phyloP scores from a whole-genome alignment of 1,140 invertebrate genomes.

The Atta texana region DNA sequence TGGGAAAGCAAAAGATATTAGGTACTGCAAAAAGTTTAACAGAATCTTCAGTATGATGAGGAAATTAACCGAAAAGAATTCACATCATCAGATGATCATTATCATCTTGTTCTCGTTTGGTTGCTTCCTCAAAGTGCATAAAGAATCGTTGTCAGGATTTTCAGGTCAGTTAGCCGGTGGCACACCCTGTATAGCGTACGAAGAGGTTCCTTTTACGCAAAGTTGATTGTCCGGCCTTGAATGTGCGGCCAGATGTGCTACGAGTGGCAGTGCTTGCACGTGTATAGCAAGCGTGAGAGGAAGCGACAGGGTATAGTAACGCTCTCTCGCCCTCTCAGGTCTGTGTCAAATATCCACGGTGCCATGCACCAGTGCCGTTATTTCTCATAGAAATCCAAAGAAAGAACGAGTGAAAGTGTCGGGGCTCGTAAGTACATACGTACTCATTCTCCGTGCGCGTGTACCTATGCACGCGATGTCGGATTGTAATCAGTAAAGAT shows the following conservation, averaged over 20 bases:
- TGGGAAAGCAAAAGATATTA: background rate
- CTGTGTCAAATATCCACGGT: conserved; percentile 49
- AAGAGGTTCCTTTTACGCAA: conserved; percentile 68
- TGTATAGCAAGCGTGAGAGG: conserved; percentile 42
- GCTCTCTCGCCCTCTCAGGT: conserved; percentile 16
- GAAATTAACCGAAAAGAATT: background rate
- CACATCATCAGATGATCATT: background rate
- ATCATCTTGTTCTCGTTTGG: background rate
- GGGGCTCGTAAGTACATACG: background rate
- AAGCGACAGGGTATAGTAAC: background rate
- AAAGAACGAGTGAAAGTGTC: conserved; percentile 49
- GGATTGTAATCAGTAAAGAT: background rate
- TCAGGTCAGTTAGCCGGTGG: conserved; percentile 15
- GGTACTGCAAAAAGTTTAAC: background rate
- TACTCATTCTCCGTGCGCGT: background rate
- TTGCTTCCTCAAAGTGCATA: background rate
- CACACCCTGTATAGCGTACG: conserved; percentile 35
- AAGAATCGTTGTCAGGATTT: conserved; percentile 26
- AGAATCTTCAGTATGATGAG: background rate
- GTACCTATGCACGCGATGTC: background rate
- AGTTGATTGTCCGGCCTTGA: conserved; percentile 81
- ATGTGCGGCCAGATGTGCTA: conserved; percentile 75
- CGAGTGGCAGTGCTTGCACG: conserved; percentile 23
- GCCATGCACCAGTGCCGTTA: conserved; percentile 32
- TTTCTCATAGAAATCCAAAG: conserved; percentile 39